Base-by-base conservation (phyloP, 2,888 invertebrate genomes). In the Pseudococcus longispinus region DNA sequence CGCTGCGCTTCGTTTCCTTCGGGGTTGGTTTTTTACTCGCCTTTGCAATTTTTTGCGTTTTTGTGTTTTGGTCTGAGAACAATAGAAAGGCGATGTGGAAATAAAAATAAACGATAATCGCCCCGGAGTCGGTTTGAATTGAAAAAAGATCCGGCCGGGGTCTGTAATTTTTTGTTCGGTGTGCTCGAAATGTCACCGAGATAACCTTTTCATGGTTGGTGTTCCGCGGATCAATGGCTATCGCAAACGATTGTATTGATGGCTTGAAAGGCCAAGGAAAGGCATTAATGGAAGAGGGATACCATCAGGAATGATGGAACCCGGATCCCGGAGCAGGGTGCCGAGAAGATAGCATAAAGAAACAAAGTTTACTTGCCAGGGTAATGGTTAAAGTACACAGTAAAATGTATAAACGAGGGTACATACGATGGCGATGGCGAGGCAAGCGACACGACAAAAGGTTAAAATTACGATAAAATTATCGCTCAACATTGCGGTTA, bases 381-480 rank as follows among this genome's bases (percentile, higher is more conserved):
- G 15, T 13, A 46, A 0, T 15, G 44, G 15, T 13, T 15, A 8
- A 15, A 46, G 44, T 1, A 3, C 3, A 46, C 1, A 13, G 1
- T 46, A 11, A 46, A 46, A 46, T 46, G 4, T 13, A 37, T 3
- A 8, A 46, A 13, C 44, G 15, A 46, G 44, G 2, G 15, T 13
- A 46, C 13, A 1, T 13, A 46, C 13, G 1, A 15, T 3, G 3
- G 15, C 44, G 13, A 46, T n/a, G 2, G 51, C 51, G 51, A 55
- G 3, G n/a, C 55, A 6, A 37, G 37, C 37, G 37, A 37, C 18
- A 3, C 60, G 60, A 60, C 23, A 60, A 60, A 60, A 60, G 60
- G 60, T 60, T 23, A 60, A 60, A 60, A 60, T 60, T 60, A 60
- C 60, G 60, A 60, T 60, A 20, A 60, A 60, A 60, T 60, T 60